Conservation (phyloP, 2,888 invertebrate species). For the Nemurella pictetii region DNA sequence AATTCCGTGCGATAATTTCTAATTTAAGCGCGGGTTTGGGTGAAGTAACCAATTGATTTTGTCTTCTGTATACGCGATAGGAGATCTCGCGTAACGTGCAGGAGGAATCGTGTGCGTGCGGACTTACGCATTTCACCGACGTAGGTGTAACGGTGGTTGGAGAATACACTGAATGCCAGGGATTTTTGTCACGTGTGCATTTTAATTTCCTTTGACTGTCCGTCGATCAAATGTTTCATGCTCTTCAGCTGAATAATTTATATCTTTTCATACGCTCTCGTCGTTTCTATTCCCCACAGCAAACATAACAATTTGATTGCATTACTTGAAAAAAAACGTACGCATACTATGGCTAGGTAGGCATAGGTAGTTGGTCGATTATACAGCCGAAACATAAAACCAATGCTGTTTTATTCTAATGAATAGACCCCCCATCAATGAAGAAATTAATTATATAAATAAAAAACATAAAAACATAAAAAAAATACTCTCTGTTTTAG, state of each 20-base stretch:
- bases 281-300: background rate
- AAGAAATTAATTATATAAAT: slow-evolving; percentile 13
- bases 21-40: background rate
- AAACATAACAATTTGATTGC: background rate
- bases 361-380: background rate
- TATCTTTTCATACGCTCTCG: background rate
- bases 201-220: background rate
- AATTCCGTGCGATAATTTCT: background rate
- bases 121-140: background rate
- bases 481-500: background rate
- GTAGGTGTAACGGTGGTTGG: background rate
- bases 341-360: background rate
- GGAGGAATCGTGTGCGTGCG: background rate
- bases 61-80: background rate
- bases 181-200: background rate
- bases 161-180: background rate
- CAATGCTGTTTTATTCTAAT: slow-evolving; percentile 8
- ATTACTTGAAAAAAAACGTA: background rate
- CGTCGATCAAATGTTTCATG: background rate
- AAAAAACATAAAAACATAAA: background rate
- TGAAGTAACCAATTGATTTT: background rate
- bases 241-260: background rate
- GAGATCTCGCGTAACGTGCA: background rate
- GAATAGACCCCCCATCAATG: slow-evolving; percentile 3
- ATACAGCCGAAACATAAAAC: background rate